Evolutionary conservation across 2,113 vertebrate species (phyloP).

Genomic region (Orthonyx spaldingii): DNA sequence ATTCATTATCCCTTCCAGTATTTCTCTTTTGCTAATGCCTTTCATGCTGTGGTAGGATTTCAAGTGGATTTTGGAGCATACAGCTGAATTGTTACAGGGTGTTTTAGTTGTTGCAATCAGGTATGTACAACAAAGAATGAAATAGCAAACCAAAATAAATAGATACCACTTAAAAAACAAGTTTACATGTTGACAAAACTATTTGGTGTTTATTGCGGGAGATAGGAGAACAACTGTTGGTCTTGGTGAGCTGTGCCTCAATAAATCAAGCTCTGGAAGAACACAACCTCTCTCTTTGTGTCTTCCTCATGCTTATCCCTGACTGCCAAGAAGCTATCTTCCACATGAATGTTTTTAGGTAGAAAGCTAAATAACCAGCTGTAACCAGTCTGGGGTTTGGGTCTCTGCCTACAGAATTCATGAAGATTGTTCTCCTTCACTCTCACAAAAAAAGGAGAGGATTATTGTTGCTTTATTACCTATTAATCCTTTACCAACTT

Average conservation of each 20-base stretch:
- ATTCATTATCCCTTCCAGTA: background rate
- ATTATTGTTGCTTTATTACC: background rate
- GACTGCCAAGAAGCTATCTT: background rate
- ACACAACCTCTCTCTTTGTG: background rate
- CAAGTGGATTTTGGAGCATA: background rate
- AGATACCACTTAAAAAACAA: background rate
- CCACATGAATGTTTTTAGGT: background rate
- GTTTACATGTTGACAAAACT: slow-evolving; percentile 8
- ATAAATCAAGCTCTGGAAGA: background rate
- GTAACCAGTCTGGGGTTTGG: background rate
- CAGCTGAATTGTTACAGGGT: background rate
- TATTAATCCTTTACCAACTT: background rate
- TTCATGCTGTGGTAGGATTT: background rate
- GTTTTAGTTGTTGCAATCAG: background rate
- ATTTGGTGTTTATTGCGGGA: background rate
- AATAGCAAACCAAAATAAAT: background rate
- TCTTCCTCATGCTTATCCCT: background rate
- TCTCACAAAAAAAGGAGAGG: background rate
- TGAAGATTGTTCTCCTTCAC: background rate
- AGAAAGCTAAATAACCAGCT: background rate
- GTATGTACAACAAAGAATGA: background rate
- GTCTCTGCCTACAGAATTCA: background rate
- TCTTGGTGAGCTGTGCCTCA: background rate
- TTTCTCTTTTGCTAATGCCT: background rate
- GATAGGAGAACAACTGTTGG: background rate